Conservation (phyloP, 2,888 invertebrate species). For the Phaedon cochleariae region DNA sequence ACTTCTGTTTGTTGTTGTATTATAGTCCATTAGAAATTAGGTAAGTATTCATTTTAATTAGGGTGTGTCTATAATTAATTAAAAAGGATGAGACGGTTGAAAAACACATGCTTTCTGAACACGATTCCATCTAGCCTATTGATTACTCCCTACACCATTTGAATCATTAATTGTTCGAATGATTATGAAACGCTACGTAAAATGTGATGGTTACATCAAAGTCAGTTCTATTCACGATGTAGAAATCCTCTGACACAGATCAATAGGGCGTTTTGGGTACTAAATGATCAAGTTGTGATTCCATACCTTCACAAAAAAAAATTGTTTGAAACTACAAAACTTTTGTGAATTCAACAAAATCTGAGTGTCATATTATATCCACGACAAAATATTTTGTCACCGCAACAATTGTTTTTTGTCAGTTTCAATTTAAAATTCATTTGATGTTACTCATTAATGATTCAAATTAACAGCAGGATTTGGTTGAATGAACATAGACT, state of each 20-base stretch:
- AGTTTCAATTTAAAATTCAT: no score
- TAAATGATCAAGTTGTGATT: no score
- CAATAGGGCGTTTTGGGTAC: neutral
- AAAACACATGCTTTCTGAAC: neutral
- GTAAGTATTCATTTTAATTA: neutral
- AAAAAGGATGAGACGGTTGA: neutral
- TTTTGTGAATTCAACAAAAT: no score
- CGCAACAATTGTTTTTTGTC: no score
- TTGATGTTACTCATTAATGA: no score
- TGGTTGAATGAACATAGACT: no score
- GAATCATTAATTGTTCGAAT: neutral
- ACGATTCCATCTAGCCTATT: neutral
- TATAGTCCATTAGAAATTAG: neutral
- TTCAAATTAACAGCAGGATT: no score
- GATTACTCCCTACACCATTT: neutral
- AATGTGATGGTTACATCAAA: neutral
- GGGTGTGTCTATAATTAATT: slow-evolving; percentile 1
- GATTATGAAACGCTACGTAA: neutral
- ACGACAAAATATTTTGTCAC: no score
- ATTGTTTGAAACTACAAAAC: no score
- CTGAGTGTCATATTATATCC: no score
- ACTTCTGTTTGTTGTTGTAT: slow-evolving; percentile 2
- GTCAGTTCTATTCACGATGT: neutral
- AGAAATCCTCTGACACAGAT: neutral
- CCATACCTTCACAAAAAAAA: no score